Base-by-base conservation (phyloP, 2,113 vertebrate species). In the Anhinga anhinga region DNA sequence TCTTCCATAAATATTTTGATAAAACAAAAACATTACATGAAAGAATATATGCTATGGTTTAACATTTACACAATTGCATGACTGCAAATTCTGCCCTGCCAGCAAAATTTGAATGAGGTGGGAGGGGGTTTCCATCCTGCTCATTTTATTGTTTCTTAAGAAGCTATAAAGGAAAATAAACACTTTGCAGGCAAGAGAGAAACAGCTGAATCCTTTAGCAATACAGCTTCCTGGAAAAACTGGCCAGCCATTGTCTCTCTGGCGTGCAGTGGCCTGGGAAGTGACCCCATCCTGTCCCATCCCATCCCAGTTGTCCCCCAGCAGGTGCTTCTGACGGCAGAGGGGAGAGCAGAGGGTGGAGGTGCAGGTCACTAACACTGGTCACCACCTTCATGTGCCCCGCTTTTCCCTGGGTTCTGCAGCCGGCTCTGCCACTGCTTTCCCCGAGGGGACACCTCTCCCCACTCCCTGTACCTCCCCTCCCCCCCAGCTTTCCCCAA, bases 221-320 rank as follows among this genome's bases (percentile, higher is more conserved):
- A 16, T 52, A 32, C 0, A 5, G 16, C 10, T 90, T 86, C 79
- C 82, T 56, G 71, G n/a, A 30, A 78, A 82, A 66, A 22, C 55
- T 26, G 15, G 5, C 59, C 9, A 22, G 17, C 40, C 55, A 21
- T 58, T 61, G 25, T 77, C 27, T 66, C 30, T 52, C 9, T 4
- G 5, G 30, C 0, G 0, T 47, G n/a, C 53, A 47, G 40, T 4
- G 19, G 44, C 58, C 26, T 47, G 47, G 67, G 76, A 61, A 72
- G 67, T 71, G 91, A 73, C 40, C 36, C 34, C 5, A 19, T 34
- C 30, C 18, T 2, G 2, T 36, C 40, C 50, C 17, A 7, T 79
- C 36, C 29, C 2, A 3, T 44, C 50, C 36, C 18, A 0, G 27
- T 14, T 30, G 61, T 7, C 8, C 36, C 50, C 20, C 2, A 11